Evolutionary conservation across 2,888 invertebrate species (phyloP), one percentile per base, ranked within the genome.

Genomic region (Caenorhabditis sp.): DNA sequence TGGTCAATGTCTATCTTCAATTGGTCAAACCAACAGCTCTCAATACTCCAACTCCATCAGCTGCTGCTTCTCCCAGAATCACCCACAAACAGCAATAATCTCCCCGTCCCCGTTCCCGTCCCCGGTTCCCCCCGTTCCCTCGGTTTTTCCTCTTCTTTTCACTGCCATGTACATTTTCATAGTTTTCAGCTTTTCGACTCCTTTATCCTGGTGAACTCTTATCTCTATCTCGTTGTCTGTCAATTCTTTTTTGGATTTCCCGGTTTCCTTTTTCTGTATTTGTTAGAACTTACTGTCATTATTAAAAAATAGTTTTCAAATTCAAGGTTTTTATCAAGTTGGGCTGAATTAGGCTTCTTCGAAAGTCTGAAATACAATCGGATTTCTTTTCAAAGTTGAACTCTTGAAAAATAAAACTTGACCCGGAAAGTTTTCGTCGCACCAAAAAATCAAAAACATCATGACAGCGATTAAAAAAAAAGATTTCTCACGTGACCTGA

Each of bases 1-100:
- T 93, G 19, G 92, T 95, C 77, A 94, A 95, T 60, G 81, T 86
- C 31, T 87, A 85, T 69, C 69, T 78, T 26, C 82, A 86, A 64
- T 82, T 81, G 58, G 84, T 83, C 14, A 78, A 78, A n/a, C 71
- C 76, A 31, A 54, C 51, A 6, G 75, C 75, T 0, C 51, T 70
- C 6, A 66, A 66, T 43, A 66, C 72, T 1, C 64, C 67, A 8
- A 31, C 62, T 36, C 73, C 69, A 26, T 54, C 68, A 8, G 63
- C 68, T 23, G 51, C 23, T 3, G 3, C 6, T 8, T 51, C 51
- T 19, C 51, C 51, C 8, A 3, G 55, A 24, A 23, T 51, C 5
- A 8, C 23, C 2, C 31, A 23, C 6, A 51, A 21, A 51, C 19
- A 21, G 19, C 21, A n/a, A 21, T n/a, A 51, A 51, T 51, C 21